Base-by-base conservation (phyloP, 1,140 invertebrate species). In the Drosophila kurseongensis region DNA sequence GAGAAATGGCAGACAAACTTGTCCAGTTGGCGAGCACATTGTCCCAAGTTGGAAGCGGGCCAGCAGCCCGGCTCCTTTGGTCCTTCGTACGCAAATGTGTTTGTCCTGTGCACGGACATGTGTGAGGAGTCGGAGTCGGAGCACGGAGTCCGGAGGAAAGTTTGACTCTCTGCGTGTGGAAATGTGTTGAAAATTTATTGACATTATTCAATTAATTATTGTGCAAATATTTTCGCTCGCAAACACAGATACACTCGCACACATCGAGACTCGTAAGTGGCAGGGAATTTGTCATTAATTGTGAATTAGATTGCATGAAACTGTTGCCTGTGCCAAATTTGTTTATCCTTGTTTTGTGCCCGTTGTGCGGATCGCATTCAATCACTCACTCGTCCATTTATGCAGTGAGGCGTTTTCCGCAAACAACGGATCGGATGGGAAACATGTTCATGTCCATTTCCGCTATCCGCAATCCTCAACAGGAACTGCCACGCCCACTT, bases 141-240 rank as follows among this genome's bases (percentile, higher is more conserved):
- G 18, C 18, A 23, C 18, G 18, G 18, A 52, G 72, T 75, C 48
- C 36, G 29, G 29, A 51, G 50, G 63, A 86, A 86, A 83, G 84
- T 86, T 86, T 86, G 61, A 61, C 80, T 83, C 66, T 58, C 65
- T 27, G 32, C 41, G 73, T 74, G 78, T 75, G 77, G 50, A 85
- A 78, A 91, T 91, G 90, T 91, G 90, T 91, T 89, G 84, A 89
- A 91, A 91, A 82, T 89, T 84, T 91, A 90, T 91, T 91, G 90
- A 90, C 86, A 91, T 91, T 91, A 89, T 82, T 91, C 90, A 91
- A 91, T 91, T 91, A 90, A 91, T 91, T 91, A 90, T 90, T 90
- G 86, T 91, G 80, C 76, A 91, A 91, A 91, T 91, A 91, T 91
- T 91, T 91, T 84, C 73, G 62, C 83, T 71, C 36, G 78, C 80